Conservation (phyloP, 2,888 invertebrate genomes). For the Drosophila merina region DNA sequence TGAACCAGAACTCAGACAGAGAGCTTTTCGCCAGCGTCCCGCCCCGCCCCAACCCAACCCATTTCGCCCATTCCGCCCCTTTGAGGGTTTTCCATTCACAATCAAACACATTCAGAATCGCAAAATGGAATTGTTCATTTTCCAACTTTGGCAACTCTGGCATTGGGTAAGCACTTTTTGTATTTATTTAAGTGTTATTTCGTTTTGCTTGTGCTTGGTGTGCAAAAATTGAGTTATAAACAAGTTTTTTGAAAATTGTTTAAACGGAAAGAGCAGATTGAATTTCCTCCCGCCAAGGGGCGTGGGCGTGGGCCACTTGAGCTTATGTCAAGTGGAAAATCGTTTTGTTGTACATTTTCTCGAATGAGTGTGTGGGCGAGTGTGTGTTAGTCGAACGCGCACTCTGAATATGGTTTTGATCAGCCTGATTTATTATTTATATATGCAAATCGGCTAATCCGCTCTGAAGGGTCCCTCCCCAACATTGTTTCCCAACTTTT, state of each 20-base stretch:
- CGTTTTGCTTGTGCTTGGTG: constrained; percentile 54
- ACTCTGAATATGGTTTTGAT: constrained; percentile 73
- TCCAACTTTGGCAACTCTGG: constrained; percentile 42
- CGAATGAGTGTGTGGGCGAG: constrained; percentile 15
- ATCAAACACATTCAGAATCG: constrained; percentile 60
- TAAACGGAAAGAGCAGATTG: constrained; percentile 70
- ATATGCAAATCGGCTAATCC: constrained; percentile 65
- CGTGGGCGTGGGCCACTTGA: constrained; percentile 63
- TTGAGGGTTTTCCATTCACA: constrained; percentile 47
- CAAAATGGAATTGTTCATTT: constrained; percentile 44
- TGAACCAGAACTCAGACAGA: constrained; percentile 54
- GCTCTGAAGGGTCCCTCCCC: constrained; percentile 38
- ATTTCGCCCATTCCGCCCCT: constrained; percentile 9
- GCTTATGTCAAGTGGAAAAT: constrained; percentile 78
- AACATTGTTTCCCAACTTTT: background rate
- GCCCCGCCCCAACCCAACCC: constrained; percentile 8
- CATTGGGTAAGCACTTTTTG: constrained; percentile 42
- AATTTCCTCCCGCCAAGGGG: constrained; percentile 52
- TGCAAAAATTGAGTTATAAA: constrained; percentile 72
- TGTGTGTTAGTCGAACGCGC: constrained; percentile 17
- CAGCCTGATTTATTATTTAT: constrained; percentile 71
- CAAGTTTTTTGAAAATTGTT: constrained; percentile 68
- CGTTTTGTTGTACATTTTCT: constrained; percentile 65
- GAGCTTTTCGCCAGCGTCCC: constrained; percentile 16
- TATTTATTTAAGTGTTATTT: constrained; percentile 77